phyloP scores from a whole-genome alignment of 2,797 vertebrate genomes.

The Gallinago solitaria region DNA sequence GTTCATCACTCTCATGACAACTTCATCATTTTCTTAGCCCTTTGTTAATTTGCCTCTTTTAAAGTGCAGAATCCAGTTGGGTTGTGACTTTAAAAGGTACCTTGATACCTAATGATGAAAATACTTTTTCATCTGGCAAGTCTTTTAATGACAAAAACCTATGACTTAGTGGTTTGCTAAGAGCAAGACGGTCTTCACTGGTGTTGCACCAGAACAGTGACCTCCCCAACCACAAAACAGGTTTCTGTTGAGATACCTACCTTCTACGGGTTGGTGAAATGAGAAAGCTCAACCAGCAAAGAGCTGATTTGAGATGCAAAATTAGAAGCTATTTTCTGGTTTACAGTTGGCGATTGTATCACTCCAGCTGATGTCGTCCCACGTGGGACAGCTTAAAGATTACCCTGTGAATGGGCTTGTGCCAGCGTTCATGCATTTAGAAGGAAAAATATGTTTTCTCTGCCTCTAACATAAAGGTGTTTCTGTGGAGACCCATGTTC shows the following conservation, averaged over 20 bases:
- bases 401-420: background rate
- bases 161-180: background rate
- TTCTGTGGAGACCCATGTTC: background rate
- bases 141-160: background rate
- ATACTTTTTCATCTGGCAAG: background rate
- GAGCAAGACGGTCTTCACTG: background rate
- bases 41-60: background rate
- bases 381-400: background rate
- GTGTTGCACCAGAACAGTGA: background rate
- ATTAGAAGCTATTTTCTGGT: slow-evolving; percentile 15
- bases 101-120: background rate
- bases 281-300: background rate
- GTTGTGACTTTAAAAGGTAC: background rate
- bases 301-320: background rate
- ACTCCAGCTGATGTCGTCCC: background rate
- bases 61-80: background rate
- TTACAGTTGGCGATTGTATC: background rate
- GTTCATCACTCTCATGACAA: background rate
- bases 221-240: background rate
- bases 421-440: background rate
- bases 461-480: background rate
- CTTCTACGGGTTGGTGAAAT: background rate
- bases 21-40: background rate
- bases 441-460: background rate
- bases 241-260: background rate